Percentiles rank a stretch among this genome's conserved stretches.
These are phyloP conservation scores for Cepaea hortensis DNA, from an alignment of 2,888 invertebrate genomes.

Conservation along the genomic window DNA sequence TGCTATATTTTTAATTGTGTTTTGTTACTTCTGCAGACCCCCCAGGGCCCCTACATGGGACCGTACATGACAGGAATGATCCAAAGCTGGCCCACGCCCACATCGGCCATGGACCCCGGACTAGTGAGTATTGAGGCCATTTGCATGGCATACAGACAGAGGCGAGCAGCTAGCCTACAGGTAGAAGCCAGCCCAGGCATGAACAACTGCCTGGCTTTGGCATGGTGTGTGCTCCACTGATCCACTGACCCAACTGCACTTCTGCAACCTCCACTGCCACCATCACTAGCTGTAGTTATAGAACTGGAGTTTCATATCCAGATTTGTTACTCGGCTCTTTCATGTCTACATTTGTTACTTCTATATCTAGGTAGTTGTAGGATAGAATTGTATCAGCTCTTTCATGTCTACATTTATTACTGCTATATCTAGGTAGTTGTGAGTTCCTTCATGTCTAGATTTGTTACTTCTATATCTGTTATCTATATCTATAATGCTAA, in stretches of 20 bases:
- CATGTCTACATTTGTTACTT: no score
- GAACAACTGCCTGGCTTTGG: not conserved
- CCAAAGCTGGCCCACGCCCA: constrained; percentile 38
- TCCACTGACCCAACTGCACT: not conserved
- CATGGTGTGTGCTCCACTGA: constrained; percentile 29
- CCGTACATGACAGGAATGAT: constrained; percentile 42
- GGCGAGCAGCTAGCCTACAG: constrained; percentile 48
- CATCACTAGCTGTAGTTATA: not conserved
- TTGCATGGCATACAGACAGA: constrained; percentile 50
- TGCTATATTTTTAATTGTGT: not conserved
- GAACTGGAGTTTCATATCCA: no score
- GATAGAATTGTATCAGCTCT: no score
- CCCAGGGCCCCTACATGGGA: constrained; percentile 20
- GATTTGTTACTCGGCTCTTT: no score
- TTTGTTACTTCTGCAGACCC: constrained; percentile 8
- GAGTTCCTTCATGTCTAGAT: no score
- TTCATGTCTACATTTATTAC: no score
- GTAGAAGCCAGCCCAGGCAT: constrained; percentile 27
- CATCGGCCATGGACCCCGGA: constrained; percentile 42
- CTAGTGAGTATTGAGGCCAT: constrained; percentile 52
- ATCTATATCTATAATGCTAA: no score
- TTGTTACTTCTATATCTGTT: no score
- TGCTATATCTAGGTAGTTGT: no score
- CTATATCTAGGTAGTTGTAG: no score
- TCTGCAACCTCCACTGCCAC: not conserved